These are phyloP conservation scores for Synergus laeviventris DNA, from an alignment of 2,888 invertebrate genomes.

Conservation along the genomic window DNA sequence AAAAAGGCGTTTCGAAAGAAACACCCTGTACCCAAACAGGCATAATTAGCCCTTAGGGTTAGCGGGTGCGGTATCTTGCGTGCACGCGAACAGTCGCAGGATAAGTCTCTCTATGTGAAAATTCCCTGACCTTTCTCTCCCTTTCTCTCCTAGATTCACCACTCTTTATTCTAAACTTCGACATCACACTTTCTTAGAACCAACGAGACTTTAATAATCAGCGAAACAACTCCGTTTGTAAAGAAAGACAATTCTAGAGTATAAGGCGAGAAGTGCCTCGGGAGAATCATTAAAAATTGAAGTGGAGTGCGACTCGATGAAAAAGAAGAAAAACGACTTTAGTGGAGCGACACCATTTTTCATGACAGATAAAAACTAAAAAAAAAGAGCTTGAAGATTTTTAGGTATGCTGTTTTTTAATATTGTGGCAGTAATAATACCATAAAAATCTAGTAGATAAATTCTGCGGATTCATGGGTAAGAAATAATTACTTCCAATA, in stretches of 20 bases:
- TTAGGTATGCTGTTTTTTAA: no score
- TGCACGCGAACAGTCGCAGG: neutral
- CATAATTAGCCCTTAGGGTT: neutral
- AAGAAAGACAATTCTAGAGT: neutral
- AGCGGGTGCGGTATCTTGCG: neutral
- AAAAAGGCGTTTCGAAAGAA: neutral
- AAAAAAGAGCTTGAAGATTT: no score
- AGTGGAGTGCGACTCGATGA: no score
- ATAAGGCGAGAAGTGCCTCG: neutral
- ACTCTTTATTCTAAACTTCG: neutral
- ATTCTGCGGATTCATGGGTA: no score
- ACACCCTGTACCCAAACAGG: neutral
- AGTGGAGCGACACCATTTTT: no score
- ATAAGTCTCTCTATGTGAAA: neutral
- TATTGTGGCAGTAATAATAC: no score
- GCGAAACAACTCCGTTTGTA: neutral
- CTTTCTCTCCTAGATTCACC: neutral
- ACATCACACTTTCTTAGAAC: neutral
- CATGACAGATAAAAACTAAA: no score
- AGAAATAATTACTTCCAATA: neutral
- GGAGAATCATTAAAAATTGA: neutral
- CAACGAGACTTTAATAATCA: neutral
- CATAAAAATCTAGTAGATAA: no score
- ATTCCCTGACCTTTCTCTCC: no score
- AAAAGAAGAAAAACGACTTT: no score